Evolutionary conservation across 2,797 vertebrate genomes (phyloP), one percentile per base, ranked within the genome.

Genomic region (Sebastes taczanowskii): DNA sequence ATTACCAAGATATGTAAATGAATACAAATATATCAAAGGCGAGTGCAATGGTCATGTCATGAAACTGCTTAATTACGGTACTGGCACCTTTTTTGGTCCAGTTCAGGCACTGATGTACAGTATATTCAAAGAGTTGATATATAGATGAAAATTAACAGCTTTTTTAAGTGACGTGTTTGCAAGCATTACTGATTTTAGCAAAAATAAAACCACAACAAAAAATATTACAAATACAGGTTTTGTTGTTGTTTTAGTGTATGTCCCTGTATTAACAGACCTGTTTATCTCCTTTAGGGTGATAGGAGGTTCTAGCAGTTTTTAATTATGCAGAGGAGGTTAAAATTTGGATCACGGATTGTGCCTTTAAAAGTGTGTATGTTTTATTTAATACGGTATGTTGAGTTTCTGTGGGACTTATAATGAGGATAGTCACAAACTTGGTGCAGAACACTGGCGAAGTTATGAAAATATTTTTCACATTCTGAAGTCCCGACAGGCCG

Each of bases 381-480:
- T 18, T 25, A 62, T 64, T 53, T 72, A 30, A 58, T 42, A 42
- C 38, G 14, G 38, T 83, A 38, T 64, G 32, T 71, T 38, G 55
- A 42, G 27, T 69, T 73, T 79, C 49, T 69, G 11, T 74, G 30
- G 46, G 65, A 53, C 60, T 77, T 66, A 29, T 61, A 52, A 53
- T 66, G 35, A 69, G 34, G 78, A 71, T 83, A 34, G 85, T 72
- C 71, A 32, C 53, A 46, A 77, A 86, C 65, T 85, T 64, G n/a
- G 53, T 59, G 78, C 73, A 78, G 53, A 84, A 63, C 71, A 5
- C 76, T 76, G 79, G 74, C 76, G 52, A 83, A 89, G 74, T 91
- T 84, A 67, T 80, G 65, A 86, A 83, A 82, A 88, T 83, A 87
- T 88, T 87, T 82, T 86, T 77, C 74, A 71, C 69, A 52, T 84